A percentile compares a stretch with the other conserved stretches of the same genome.
Evolutionary conservation across 1,140 invertebrate genomes (phyloP).

Genomic region (Druon quercuslanigerum): DNA sequence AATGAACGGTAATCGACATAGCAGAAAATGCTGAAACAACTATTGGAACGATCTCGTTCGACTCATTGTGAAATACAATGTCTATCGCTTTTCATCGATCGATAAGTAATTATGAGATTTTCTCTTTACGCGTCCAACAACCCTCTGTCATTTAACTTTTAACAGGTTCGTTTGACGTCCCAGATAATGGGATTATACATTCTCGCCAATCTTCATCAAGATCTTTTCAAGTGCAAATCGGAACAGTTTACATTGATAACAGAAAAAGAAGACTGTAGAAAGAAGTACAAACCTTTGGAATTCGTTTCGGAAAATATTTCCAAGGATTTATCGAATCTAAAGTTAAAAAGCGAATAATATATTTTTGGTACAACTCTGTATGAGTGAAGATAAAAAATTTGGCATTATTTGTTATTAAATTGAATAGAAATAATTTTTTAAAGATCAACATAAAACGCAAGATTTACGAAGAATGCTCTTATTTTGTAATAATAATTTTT

Average conservation of each 20-base stretch:
- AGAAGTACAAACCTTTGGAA: conserved; percentile 47
- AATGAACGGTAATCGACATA: background rate
- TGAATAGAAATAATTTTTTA: too few species aligned
- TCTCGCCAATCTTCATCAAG: conserved; percentile 37
- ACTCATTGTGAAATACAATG: conserved; percentile 42
- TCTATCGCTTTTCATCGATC: conserved; percentile 43
- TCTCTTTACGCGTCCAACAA: conserved; percentile 42
- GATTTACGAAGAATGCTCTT: too few species aligned
- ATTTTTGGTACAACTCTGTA: too few species aligned
- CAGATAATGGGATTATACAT: conserved; percentile 19
- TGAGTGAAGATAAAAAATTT: too few species aligned
- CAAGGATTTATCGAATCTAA: too few species aligned
- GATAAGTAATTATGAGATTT: conserved; percentile 62
- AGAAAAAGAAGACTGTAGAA: conserved; percentile 47
- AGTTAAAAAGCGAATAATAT: too few species aligned
- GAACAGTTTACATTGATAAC: conserved; percentile 34
- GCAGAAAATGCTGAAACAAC: background rate
- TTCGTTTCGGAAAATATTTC: conserved; percentile 30
- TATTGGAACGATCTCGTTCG: conserved; percentile 19
- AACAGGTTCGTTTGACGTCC: conserved; percentile 48
- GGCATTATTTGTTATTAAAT: too few species aligned
- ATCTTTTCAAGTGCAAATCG: conserved; percentile 35
- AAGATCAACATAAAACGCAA: too few species aligned
- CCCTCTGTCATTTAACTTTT: conserved; percentile 48
- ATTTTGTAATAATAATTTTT: too few species aligned